Evolutionary conservation across 1,140 invertebrate genomes (phyloP).

Genomic region (Thalassaphorura encarpata): DNA sequence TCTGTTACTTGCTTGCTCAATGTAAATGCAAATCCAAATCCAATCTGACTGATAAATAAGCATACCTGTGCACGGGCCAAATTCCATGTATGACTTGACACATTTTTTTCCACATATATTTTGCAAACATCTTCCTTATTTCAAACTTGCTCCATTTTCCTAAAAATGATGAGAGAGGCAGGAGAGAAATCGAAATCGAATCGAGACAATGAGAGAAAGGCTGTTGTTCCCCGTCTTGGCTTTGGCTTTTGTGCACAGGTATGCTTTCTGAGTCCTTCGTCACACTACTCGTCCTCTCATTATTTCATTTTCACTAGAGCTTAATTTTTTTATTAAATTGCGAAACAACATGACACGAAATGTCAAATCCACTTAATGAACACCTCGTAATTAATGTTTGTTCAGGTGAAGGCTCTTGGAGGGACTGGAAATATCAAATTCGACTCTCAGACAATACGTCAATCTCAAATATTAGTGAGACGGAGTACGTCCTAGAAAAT

Average conservation of each 20-base stretch:
- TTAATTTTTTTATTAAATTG: slow-evolving; percentile 2
- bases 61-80: slow-evolving; percentile 27
- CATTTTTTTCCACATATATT: no score
- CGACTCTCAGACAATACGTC: slow-evolving; percentile 52
- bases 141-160: no score
- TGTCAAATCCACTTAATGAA: no score
- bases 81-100: no score
- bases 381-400: no score
- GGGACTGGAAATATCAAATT: slow-evolving; percentile 74
- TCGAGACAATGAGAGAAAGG: no score
- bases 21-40: neutral
- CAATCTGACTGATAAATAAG: neutral
- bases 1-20: no score
- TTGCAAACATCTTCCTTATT: no score
- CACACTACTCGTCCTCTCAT: slow-evolving; percentile 7
- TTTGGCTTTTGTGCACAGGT: slow-evolving; percentile 32
- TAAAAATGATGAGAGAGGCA: no score
- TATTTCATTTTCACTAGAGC: neutral
- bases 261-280: slow-evolving; percentile 17
- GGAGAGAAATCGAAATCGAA: no score
- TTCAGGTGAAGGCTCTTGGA: slow-evolving; percentile 59
- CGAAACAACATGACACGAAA: no score
- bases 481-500: slow-evolving; percentile 41
- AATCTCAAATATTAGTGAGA: slow-evolving; percentile 41
- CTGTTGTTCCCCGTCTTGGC: slow-evolving; percentile 13